A percentile compares a stretch with the other conserved stretches of the same genome.
Conservation (phyloP, 2,888 invertebrate genomes). For the Nezara viridula region DNA sequence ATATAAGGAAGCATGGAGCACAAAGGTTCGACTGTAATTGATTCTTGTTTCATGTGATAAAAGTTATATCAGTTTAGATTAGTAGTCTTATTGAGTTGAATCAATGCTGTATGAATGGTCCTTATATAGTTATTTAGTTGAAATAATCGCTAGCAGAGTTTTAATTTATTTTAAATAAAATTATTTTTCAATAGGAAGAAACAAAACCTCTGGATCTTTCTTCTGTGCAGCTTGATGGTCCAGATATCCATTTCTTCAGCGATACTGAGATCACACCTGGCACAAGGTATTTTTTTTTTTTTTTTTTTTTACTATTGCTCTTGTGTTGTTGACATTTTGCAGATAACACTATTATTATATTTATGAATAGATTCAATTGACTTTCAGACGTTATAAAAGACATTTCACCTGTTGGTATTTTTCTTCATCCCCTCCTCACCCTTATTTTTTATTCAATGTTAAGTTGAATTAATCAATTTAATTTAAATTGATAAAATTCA, state of each 20-base stretch:
- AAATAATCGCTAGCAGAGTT: too few species aligned
- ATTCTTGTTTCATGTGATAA: too few species aligned
- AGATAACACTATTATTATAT: not conserved
- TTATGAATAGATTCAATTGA: not conserved
- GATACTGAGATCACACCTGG: conserved; percentile 88
- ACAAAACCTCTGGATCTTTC: conserved; percentile 60
- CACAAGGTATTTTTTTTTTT: conserved; percentile 65
- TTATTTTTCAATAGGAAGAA: conserved; percentile 46
- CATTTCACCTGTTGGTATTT: not conserved
- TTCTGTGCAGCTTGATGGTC: conserved; percentile 69
- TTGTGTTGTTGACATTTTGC: not conserved
- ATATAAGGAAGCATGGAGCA: too few species aligned
- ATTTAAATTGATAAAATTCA: not conserved
- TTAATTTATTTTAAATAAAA: not conserved
- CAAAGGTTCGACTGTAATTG: too few species aligned
- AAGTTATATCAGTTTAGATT: too few species aligned
- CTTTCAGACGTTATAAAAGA: not conserved
- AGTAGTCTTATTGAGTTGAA: too few species aligned
- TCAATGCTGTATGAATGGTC: too few species aligned
- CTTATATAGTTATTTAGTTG: not conserved
- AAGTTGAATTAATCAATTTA: not conserved
- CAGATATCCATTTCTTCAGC: conserved; percentile 91
- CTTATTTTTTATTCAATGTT: too few species aligned
- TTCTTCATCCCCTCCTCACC: too few species aligned
- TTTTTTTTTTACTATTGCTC: not conserved